Percentiles rank a stretch among this genome's conserved stretches.
Evolutionary conservation across 2,888 invertebrate species (phyloP).

Genomic region (Orchesellides sinensis): DNA sequence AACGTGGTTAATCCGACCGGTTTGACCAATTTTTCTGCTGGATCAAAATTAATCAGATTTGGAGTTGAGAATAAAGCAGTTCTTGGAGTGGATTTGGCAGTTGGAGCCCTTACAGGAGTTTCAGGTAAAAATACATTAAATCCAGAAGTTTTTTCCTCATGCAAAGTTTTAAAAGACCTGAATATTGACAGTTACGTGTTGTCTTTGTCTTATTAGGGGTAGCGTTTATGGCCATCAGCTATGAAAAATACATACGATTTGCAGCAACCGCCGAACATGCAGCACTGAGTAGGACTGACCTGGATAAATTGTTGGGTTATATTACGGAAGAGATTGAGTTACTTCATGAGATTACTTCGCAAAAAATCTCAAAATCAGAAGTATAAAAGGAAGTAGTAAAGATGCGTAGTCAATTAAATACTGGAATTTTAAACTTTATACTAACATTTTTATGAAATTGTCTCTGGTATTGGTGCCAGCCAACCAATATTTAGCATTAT

Average conservation of each 20-base stretch:
- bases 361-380: too few species aligned
- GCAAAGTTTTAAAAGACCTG: too few species aligned
- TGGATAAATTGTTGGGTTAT: background rate
- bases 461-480: too few species aligned
- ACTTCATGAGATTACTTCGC: constrained; percentile 15
- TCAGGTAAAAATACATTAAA: constrained; percentile 10
- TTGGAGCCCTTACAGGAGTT: constrained; percentile 28
- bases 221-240: constrained; percentile 37
- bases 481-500: too few species aligned
- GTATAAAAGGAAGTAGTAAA: too few species aligned
- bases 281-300: background rate
- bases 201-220: constrained; percentile 5
- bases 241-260: constrained; percentile 13
- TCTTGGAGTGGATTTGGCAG: constrained; percentile 10
- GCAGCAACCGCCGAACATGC: constrained; percentile 34
- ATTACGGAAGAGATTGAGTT: constrained; percentile 29
- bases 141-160: background rate
- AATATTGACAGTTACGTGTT: background rate
- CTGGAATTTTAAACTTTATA: too few species aligned
- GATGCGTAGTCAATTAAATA: too few species aligned
- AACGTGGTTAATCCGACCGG: constrained; percentile 37
- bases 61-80: background rate
- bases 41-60: background rate
- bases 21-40: constrained; percentile 36
- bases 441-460: too few species aligned